Conservation (phyloP, 2,888 invertebrate species). For the Dynastes maya region DNA sequence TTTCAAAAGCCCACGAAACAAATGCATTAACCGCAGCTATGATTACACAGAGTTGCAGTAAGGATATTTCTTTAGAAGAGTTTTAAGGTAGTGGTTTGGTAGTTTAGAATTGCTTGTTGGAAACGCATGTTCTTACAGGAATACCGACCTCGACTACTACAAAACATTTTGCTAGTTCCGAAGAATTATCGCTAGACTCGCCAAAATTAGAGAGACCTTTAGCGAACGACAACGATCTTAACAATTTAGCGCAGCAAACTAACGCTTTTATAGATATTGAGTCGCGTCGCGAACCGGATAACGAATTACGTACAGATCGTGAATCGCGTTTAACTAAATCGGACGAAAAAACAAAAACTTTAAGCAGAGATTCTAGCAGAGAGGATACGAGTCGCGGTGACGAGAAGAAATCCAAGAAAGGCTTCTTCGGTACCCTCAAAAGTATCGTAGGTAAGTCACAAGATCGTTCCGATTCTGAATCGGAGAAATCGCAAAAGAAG, state of each 20-base stretch:
- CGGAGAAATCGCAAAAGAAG: slow-evolving; percentile 66
- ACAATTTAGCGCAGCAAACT: slow-evolving; percentile 59
- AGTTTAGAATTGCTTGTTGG: slow-evolving; percentile 69
- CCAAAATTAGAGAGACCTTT: slow-evolving; percentile 51
- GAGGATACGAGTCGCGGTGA: slow-evolving; percentile 61
- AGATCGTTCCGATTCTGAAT: slow-evolving; percentile 68
- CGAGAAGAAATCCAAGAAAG: slow-evolving; percentile 65
- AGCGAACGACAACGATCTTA: slow-evolving; percentile 48
- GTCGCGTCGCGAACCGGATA: slow-evolving; percentile 66
- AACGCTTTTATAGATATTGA: slow-evolving; percentile 68
- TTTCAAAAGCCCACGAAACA: slow-evolving; percentile 41
- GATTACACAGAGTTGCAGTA: slow-evolving; percentile 62
- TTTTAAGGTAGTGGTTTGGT: slow-evolving; percentile 61
- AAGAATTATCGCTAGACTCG: slow-evolving; percentile 59
- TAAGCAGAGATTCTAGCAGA: slow-evolving; percentile 57
- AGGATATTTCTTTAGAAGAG: slow-evolving; percentile 64
- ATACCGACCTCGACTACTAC: slow-evolving; percentile 66
- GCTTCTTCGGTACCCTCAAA: slow-evolving; percentile 68
- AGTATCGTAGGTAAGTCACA: slow-evolving; percentile 68
- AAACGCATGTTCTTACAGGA: slow-evolving; percentile 71
- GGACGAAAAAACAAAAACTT: slow-evolving; percentile 53
- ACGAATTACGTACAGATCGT: slow-evolving; percentile 54
- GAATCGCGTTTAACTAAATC: slow-evolving; percentile 52
- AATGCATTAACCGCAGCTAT: slow-evolving; percentile 53
- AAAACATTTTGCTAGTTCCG: slow-evolving; percentile 66